Evolutionary conservation across 2,797 vertebrate genomes (phyloP).

Genomic region (Oryzias sinensis): DNA sequence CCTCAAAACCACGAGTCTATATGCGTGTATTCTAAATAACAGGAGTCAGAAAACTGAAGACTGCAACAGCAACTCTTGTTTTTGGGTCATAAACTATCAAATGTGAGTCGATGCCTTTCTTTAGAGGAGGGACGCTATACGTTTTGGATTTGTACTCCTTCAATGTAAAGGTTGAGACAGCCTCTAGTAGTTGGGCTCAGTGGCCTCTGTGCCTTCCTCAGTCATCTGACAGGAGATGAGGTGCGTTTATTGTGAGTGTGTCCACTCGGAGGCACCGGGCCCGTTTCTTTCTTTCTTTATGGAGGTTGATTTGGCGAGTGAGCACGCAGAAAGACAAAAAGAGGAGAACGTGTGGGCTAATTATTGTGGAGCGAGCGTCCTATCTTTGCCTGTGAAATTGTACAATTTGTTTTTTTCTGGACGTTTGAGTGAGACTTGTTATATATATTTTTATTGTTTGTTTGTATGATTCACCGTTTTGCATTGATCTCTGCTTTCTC

Average conservation of each 20-base stretch:
- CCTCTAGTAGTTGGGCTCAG: conserved; percentile 75
- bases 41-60: conserved; percentile 55
- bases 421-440: conserved; percentile 70
- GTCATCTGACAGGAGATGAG: conserved; percentile 46
- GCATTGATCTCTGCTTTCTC: conserved; percentile 72
- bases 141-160: conserved; percentile 10
- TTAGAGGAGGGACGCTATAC: conserved; percentile 35
- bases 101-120: conserved; percentile 68
- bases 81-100: conserved; percentile 48
- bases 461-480: conserved; percentile 62
- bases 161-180: conserved; percentile 53
- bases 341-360: conserved; percentile 51
- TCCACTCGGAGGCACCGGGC: conserved; percentile 74
- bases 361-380: conserved; percentile 66
- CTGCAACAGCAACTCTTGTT: conserved; percentile 46
- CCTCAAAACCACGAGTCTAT: conserved; percentile 41
- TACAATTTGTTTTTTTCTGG: conserved; percentile 69
- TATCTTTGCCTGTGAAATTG: conserved; percentile 82
- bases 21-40: conserved; percentile 37
- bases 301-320: conserved; percentile 68
- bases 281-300: conserved; percentile 83
- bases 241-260: conserved; percentile 72
- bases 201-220: conserved; percentile 64
- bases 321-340: conserved; percentile 59
- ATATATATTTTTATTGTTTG: conserved; percentile 69